Conservation (phyloP, 1,140 invertebrate genomes). For the Drosophila malerkotliana region DNA sequence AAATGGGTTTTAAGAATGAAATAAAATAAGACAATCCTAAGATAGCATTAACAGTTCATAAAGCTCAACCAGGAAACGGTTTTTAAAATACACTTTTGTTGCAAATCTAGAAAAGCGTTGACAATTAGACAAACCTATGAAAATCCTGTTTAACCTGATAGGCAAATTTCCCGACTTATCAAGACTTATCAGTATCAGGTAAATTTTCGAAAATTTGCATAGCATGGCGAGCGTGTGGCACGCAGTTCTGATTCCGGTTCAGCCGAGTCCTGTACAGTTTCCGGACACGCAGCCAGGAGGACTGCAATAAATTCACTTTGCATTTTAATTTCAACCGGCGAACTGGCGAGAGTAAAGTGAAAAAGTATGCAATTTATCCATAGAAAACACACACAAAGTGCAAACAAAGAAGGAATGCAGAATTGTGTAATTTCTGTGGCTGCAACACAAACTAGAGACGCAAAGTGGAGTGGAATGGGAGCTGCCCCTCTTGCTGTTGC, state of each 20-base stretch:
- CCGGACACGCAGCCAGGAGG: conserved; percentile 9
- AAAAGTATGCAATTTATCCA: conserved; percentile 52
- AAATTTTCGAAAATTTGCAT: conserved; percentile 46
- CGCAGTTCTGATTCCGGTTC: conserved; percentile 11
- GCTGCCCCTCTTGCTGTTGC: conserved; percentile 17
- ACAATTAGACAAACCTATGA: conserved; percentile 43
- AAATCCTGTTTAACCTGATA: conserved; percentile 22
- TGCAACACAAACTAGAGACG: conserved; percentile 4
- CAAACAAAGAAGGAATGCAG: conserved; percentile 38
- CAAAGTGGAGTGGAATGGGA: background rate
- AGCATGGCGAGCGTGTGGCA: conserved; percentile 29
- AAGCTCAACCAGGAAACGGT: background rate
- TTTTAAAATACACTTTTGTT: conserved; percentile 11
- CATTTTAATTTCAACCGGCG: conserved; percentile 49
- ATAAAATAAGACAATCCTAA: background rate
- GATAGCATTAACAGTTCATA: background rate
- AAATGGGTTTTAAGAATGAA: background rate
- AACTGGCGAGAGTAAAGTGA: conserved; percentile 19
- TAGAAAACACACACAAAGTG: conserved; percentile 19
- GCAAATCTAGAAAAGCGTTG: conserved; percentile 21
- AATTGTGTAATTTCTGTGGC: conserved; percentile 60
- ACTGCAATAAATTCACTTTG: conserved; percentile 50
- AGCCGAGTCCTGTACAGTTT: background rate
- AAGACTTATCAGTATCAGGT: conserved; percentile 42
- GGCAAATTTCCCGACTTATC: conserved; percentile 36